Base-by-base conservation (phyloP, 2,888 invertebrate species). In the Danaus chrysippus region DNA sequence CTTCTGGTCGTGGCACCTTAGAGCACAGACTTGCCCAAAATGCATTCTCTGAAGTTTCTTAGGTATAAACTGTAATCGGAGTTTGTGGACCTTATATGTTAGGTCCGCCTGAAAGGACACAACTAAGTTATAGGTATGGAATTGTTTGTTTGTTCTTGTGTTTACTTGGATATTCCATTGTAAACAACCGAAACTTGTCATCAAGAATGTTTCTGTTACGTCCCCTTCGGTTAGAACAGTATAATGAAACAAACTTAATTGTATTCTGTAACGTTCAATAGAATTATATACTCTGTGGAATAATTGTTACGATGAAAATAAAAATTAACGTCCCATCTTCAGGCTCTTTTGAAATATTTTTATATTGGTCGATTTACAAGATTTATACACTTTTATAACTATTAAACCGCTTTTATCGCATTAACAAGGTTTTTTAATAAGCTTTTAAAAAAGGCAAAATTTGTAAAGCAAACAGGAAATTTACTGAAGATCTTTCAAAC, bases 41-140 rank as follows among this genome's bases (percentile, higher is more conserved):
- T 91, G 91, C 77, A 88, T 84, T 8, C 91, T 79, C 68, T 87
- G 87, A 58, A 91, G 71, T 70, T 89, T 90, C 78, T 83, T 84
- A 5, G 90, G 89, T 41, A 87, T 85, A 63, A 85, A 88, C 67
- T 84, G 84, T 3, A 89, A 74, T 0, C 91, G 87, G 10, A 87
- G 70, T 69, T 91, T 91, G 69, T 89, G 90, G 19, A 90, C 87
- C 75, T 89, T 89, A 72, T 83, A 89, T 1, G 83, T 86, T 10
- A 71, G 1, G 43, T 76, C 71, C 42, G 69, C 67, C 90, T 91
- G 73, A 42, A 75, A 75, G 46, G 55, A 52, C 59, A 64, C 13
- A 17, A 52, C 19, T 43, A 57, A 34, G 42, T 13, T 46, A 62
- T 64, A 49, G 41, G 54, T 42, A 42, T 46, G 42, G 13, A 34